phyloP scores from a whole-genome alignment of 2,113 vertebrate genomes.

The Microcebus murinus region DNA sequence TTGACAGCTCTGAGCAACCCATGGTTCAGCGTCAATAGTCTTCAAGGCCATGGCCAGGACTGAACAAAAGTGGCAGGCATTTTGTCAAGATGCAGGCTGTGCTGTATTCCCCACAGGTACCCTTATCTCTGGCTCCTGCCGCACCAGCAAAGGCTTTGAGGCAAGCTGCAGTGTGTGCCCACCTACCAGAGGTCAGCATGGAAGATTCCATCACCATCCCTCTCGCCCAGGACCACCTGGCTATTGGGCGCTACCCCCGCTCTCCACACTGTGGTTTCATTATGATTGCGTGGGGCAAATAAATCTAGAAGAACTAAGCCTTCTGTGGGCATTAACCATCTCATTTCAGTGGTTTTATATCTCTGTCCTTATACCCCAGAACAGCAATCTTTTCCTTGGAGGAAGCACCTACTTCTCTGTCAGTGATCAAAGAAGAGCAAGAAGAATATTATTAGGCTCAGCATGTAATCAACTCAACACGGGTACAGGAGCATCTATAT shows the following conservation, averaged over 20 bases:
- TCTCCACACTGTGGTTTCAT: neutral
- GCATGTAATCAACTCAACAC: neutral
- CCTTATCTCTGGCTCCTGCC: neutral
- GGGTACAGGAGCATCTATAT: neutral
- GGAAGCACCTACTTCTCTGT: neutral
- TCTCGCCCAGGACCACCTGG: neutral
- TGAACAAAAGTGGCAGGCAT: neutral
- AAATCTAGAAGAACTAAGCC: neutral
- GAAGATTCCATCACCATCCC: neutral
- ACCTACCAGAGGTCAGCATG: neutral
- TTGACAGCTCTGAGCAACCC: neutral
- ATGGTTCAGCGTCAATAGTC: neutral
- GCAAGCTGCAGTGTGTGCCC: neutral
- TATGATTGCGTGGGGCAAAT: neutral
- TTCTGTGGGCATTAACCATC: neutral
- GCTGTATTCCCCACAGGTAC: neutral
- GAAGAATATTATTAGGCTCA: neutral
- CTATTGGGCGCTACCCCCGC: no score
- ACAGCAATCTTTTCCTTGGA: neutral
- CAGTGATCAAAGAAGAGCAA: neutral
- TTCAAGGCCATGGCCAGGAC: neutral
- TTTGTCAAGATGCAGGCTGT: neutral
- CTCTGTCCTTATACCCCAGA: neutral
- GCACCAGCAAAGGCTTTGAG: neutral
- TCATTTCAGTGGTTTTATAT: neutral